Conservation (phyloP, 1,140 invertebrate genomes). For the Heliconius hermathena region DNA sequence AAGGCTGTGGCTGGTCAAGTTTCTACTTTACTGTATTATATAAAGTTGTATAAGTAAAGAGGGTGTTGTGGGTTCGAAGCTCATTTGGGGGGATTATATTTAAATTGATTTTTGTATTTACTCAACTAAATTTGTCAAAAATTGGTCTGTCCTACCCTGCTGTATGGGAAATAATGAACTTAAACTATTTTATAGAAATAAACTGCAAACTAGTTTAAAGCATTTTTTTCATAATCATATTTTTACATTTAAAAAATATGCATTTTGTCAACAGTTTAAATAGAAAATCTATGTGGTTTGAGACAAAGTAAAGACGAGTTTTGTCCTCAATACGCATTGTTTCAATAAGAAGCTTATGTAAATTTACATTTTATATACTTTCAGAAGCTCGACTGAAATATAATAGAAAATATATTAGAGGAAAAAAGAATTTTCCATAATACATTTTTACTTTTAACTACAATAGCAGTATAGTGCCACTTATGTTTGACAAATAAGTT, state of each 20-base stretch:
- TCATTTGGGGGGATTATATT: too few relatives aligned
- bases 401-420: background rate
- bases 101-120: too few relatives aligned
- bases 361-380: background rate
- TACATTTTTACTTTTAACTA: too few relatives aligned
- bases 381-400: background rate
- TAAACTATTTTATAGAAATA: too few relatives aligned
- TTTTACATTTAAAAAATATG: background rate
- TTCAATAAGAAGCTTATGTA: background rate
- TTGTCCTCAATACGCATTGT: background rate
- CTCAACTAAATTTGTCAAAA: too few relatives aligned
- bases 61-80: too few relatives aligned
- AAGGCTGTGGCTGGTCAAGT: conserved; percentile 15
- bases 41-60: background rate
- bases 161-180: too few relatives aligned
- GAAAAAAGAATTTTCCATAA: too few relatives aligned
- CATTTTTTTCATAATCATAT: background rate
- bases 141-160: too few relatives aligned
- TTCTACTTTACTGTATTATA: background rate
- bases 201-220: too few relatives aligned
- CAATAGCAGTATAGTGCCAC: too few relatives aligned
- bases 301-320: background rate
- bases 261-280: background rate
- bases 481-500: too few relatives aligned
- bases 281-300: background rate